Conservation (phyloP, 2,113 vertebrate species). For the Panurus biarmicus region DNA sequence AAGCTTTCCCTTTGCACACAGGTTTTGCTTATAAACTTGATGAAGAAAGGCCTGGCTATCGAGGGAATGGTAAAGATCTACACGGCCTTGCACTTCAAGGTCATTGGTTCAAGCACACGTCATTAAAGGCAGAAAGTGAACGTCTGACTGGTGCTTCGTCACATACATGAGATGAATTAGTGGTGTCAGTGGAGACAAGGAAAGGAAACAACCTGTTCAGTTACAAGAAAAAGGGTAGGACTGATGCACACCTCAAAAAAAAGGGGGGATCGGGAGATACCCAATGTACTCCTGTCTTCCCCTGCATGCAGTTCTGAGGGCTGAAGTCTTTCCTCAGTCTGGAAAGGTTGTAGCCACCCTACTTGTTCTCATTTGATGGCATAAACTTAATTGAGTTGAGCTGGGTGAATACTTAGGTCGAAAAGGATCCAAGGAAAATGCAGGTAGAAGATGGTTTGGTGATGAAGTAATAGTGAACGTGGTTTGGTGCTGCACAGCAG, state of each 20-base stretch:
- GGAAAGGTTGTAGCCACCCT: neutral
- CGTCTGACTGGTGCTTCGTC: neutral
- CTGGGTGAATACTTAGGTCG: neutral
- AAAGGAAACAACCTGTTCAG: neutral
- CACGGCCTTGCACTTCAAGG: constrained; percentile 6
- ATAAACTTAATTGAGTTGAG: neutral
- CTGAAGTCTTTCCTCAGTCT: neutral
- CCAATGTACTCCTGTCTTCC: neutral
- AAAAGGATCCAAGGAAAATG: neutral
- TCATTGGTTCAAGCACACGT: neutral
- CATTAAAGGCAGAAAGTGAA: neutral
- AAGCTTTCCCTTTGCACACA: neutral
- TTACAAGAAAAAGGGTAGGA: neutral
- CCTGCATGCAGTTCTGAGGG: neutral
- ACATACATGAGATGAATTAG: neutral
- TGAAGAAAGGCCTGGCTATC: neutral
- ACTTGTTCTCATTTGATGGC: neutral
- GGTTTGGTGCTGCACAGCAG: neutral
- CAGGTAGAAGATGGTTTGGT: neutral
- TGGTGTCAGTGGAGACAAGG: neutral
- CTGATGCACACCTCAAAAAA: neutral
- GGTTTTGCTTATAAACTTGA: neutral
- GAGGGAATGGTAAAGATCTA: neutral
- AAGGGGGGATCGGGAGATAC: neutral
- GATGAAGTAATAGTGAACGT: neutral